Percentiles rank a stretch among this genome's conserved stretches.
phyloP scores from a whole-genome alignment of 2,797 vertebrate genomes.

The Trematomus bernacchii region DNA sequence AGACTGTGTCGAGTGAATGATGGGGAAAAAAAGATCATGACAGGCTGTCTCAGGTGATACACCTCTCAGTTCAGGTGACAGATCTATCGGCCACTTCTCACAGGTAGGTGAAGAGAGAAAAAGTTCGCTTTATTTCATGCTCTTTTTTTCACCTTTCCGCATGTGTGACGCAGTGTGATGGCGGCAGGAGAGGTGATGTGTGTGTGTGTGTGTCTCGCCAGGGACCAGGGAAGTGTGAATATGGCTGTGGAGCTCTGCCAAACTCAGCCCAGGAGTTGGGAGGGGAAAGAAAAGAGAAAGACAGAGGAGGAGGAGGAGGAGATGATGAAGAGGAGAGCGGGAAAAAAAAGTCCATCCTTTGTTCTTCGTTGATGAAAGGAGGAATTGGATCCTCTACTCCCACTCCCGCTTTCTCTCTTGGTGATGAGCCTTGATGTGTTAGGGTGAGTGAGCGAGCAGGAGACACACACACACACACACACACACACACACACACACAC shows the following conservation, averaged over 20 bases:
- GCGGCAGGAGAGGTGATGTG: slow-evolving; percentile 48
- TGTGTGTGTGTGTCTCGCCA: slow-evolving; percentile 53
- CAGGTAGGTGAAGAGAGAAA: slow-evolving; percentile 45
- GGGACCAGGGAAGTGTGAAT: slow-evolving; percentile 77
- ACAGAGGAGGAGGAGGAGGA: slow-evolving; percentile 37
- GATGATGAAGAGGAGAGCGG: slow-evolving; percentile 50
- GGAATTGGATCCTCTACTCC: slow-evolving; percentile 78
- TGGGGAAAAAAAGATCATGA: slow-evolving; percentile 27
- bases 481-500: slow-evolving; percentile 28
- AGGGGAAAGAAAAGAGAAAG: slow-evolving; percentile 20
- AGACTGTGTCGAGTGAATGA: slow-evolving; percentile 52
- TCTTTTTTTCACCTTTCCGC: slow-evolving; percentile 17
- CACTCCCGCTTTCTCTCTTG: slow-evolving; percentile 71
- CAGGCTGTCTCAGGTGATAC: slow-evolving; percentile 30
- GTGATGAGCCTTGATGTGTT: slow-evolving; percentile 80
- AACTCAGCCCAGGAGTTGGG: slow-evolving; percentile 46
- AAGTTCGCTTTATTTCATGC: slow-evolving; percentile 39
- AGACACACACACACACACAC: slow-evolving; percentile 46
- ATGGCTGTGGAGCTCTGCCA: slow-evolving; percentile 79
- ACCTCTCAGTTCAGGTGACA: slow-evolving; percentile 59
- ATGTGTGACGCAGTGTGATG: slow-evolving; percentile 70
- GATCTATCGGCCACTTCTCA: slow-evolving; percentile 56
- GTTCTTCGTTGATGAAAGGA: slow-evolving; percentile 81
- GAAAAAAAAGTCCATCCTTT: slow-evolving; percentile 69
- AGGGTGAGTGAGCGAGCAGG: slow-evolving; percentile 61